Evolutionary conservation across 37 sponge, comb jelly and placozoan species (phyloP).

Genomic region (Crambe crambe): DNA sequence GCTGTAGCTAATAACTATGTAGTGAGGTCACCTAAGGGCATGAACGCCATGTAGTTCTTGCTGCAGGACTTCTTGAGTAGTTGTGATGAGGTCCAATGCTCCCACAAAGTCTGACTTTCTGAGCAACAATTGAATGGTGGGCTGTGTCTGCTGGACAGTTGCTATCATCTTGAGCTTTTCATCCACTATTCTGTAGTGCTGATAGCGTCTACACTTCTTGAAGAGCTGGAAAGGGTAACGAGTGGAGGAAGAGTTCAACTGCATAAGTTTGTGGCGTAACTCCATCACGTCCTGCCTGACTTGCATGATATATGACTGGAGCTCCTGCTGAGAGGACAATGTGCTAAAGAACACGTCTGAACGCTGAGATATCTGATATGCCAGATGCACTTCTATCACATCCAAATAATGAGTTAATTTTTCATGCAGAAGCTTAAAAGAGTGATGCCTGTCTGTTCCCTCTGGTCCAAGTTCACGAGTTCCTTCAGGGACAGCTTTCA

Average conservation of each 20-base stretch:
- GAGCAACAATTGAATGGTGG: constrained; percentile 95
- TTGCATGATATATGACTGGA: constrained; percentile 49
- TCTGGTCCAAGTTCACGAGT: background rate
- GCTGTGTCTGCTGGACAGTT: constrained; percentile 93
- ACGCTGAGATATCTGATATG: constrained; percentile 82
- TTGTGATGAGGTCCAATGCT: constrained; percentile 93
- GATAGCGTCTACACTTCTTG: constrained; percentile 7
- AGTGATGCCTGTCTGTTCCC: constrained; percentile 5
- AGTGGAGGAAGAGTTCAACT: constrained; percentile 23
- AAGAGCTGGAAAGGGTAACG: constrained; percentile 40
- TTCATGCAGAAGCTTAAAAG: constrained; percentile 81
- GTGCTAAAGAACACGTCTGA: constrained; percentile 94
- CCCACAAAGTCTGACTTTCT: constrained; percentile 91
- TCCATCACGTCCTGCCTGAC: constrained; percentile 55
- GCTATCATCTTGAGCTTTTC: constrained; percentile 79
- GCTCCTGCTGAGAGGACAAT: constrained; percentile 78
- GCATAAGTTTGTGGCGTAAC: constrained; percentile 41
- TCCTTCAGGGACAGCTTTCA: background rate
- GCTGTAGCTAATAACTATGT: background rate
- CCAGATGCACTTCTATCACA: constrained; percentile 89
- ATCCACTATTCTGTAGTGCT: constrained; percentile 15
- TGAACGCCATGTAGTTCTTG: constrained; percentile 88
- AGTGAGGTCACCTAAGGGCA: constrained; percentile 71
- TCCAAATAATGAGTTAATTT: constrained; percentile 95
- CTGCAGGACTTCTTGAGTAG: constrained; percentile 90